These are phyloP conservation scores for Mesitornis unicolor DNA, from an alignment of 2,113 vertebrate species.

Conservation along the genomic window DNA sequence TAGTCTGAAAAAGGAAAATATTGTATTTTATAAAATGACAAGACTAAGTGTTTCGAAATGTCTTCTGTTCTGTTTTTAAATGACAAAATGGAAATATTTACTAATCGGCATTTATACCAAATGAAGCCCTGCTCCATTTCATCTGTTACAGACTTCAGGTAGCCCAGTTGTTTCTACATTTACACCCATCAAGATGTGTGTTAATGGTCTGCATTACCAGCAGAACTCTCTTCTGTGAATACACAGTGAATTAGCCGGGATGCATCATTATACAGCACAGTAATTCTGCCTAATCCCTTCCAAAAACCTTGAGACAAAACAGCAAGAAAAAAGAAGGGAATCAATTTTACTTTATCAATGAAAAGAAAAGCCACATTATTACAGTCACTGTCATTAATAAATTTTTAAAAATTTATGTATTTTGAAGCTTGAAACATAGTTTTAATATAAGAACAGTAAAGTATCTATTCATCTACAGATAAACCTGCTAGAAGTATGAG, in stretches of 20 bases:
- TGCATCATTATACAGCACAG: neutral
- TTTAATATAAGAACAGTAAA: neutral
- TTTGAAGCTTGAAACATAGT: neutral
- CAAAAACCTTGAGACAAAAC: neutral
- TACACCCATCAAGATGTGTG: neutral
- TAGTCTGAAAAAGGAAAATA: neutral
- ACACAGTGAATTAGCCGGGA: neutral
- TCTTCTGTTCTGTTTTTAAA: neutral
- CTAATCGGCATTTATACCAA: neutral
- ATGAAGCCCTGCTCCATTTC: neutral
- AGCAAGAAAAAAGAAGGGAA: neutral
- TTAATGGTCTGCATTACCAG: neutral
- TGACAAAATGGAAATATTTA: neutral
- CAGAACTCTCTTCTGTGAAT: neutral
- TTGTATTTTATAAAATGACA: neutral
- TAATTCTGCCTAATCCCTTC: neutral
- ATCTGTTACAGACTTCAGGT: neutral
- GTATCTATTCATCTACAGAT: neutral
- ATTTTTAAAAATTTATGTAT: fast-evolving
- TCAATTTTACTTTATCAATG: neutral
- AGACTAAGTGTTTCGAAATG: neutral
- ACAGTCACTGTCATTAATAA: neutral
- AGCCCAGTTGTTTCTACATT: neutral
- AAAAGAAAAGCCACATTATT: neutral
- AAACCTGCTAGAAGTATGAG: neutral